Percentiles rank a stretch among this genome's conserved stretches.
Evolutionary conservation across 2,888 invertebrate genomes (phyloP).

Genomic region (Cryptus viduatorius): DNA sequence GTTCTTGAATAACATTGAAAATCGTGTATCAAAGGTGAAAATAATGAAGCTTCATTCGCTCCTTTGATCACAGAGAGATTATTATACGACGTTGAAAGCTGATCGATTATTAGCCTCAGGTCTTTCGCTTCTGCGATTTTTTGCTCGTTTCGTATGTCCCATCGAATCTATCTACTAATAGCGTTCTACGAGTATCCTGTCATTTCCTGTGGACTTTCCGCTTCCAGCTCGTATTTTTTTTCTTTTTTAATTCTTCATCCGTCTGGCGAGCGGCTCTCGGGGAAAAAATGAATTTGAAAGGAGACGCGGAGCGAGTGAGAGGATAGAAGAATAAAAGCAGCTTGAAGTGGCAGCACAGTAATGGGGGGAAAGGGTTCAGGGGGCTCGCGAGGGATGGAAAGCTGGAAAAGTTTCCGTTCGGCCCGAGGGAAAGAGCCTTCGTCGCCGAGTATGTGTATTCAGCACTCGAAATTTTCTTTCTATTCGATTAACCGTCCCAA

Average conservation of each 20-base stretch:
- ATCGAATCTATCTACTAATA: constrained; percentile 8
- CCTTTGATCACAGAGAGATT: background rate
- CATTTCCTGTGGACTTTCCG: constrained; percentile 5
- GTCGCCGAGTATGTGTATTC: constrained; percentile 65
- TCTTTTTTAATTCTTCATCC: constrained; percentile 8
- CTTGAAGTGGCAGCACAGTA: constrained; percentile 38
- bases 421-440: constrained; percentile 57
- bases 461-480: constrained; percentile 69
- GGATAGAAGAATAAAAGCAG: constrained; percentile 52
- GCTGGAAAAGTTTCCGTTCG: constrained; percentile 56
- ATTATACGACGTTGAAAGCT: background rate
- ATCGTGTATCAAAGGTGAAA: background rate
- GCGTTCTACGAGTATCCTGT: constrained; percentile 1
- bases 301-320: constrained; percentile 26
- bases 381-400: constrained; percentile 45
- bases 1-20: background rate
- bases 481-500: constrained; percentile 63
- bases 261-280: constrained; percentile 15
- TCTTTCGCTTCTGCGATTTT: constrained; percentile 6
- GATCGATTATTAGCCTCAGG: background rate
- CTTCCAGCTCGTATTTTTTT: background rate
- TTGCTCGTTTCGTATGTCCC: constrained; percentile 13
- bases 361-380: constrained; percentile 22
- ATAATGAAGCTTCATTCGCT: background rate
- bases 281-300: constrained; percentile 60